A percentile compares a stretch with the other conserved stretches of the same genome.
phyloP scores from a whole-genome alignment of 2,113 vertebrate genomes.

The Anseranas semipalmata region DNA sequence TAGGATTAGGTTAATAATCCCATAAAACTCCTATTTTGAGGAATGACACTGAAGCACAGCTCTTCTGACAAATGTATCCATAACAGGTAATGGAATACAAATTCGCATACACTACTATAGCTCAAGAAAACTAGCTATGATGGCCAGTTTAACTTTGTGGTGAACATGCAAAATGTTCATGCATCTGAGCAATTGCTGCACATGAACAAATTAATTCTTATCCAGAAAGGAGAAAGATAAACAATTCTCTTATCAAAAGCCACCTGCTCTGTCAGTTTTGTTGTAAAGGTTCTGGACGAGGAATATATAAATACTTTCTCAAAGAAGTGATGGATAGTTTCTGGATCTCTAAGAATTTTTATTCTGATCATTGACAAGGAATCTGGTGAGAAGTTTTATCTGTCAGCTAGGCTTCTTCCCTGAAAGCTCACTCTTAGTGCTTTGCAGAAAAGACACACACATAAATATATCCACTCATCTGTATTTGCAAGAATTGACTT shows the following conservation, averaged over 20 bases:
- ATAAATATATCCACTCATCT: not conserved
- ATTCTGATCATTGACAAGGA: not conserved
- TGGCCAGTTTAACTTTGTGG: not conserved
- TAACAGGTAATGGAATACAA: not conserved
- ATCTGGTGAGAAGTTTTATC: not conserved
- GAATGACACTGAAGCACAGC: not conserved
- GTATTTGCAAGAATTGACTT: not conserved
- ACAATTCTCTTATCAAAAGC: not conserved
- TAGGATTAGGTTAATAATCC: constrained; percentile 60
- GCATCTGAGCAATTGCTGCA: not conserved
- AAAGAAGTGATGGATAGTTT: not conserved
- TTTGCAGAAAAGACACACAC: not conserved
- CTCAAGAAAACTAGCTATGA: not conserved
- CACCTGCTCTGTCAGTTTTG: not conserved
- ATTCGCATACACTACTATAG: not conserved
- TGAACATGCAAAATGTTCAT: not conserved
- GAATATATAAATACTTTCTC: not conserved
- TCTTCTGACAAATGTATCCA: not conserved
- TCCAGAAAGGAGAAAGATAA: not conserved
- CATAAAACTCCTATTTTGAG: constrained; percentile 27
- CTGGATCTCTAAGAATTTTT: not conserved
- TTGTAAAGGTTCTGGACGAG: not conserved
- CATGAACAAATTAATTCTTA: not conserved
- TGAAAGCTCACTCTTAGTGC: not conserved
- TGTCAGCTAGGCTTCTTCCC: not conserved